Conservation (phyloP, 2,888 invertebrate species). For the Spisula solida region DNA sequence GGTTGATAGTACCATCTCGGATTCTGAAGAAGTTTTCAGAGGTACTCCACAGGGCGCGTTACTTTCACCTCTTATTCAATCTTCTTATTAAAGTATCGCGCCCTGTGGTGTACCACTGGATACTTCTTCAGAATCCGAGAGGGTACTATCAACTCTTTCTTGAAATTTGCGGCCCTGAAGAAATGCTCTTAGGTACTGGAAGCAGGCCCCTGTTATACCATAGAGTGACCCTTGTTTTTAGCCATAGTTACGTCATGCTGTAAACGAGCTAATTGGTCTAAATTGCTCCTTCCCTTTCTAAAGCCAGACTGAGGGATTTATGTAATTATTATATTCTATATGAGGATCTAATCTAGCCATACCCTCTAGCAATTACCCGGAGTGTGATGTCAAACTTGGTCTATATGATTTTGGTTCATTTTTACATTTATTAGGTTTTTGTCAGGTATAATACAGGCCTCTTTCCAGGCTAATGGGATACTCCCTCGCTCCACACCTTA, state of each 20-base stretch:
- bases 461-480: too few relatives aligned
- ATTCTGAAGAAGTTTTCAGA: too few relatives aligned
- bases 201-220: conserved; percentile 50
- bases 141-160: background rate
- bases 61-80: too few relatives aligned
- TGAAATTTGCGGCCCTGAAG: background rate
- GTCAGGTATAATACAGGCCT: too few relatives aligned
- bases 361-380: too few relatives aligned
- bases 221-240: conserved; percentile 21
- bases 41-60: too few relatives aligned
- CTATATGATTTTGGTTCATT: too few relatives aligned
- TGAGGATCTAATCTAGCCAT: too few relatives aligned
- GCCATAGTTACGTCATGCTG: conserved; percentile 28
- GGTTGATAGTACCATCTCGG: too few relatives aligned
- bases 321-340: background rate
- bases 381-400: too few relatives aligned
- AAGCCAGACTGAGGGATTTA: conserved; percentile 38
- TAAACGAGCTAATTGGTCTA: background rate
- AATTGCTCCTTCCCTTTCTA: conserved; percentile 32
- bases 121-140: background rate
- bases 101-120: background rate
- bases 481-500: too few relatives aligned
- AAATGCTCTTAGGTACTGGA: conserved; percentile 36
- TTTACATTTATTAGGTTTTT: too few relatives aligned
- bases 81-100: background rate